Conservation (phyloP, 2,113 vertebrate species). For the Mormyrus iriodes region DNA sequence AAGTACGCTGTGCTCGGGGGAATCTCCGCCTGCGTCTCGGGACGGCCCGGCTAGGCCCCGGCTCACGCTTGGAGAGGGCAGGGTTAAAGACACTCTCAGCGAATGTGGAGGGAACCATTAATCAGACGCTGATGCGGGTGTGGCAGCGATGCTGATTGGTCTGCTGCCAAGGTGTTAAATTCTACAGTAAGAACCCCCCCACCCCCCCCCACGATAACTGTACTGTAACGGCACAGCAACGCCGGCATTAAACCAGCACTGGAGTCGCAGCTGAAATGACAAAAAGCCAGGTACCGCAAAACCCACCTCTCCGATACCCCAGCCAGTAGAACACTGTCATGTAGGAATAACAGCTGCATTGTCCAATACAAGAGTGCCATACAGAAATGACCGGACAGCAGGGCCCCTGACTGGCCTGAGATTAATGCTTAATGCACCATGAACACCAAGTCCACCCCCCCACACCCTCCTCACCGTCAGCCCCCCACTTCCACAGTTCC, state of each 20-base stretch:
- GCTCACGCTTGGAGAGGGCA: not conserved
- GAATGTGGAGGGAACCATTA: slow-evolving; percentile 23
- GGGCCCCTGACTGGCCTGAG: not conserved
- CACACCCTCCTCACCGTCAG: not conserved
- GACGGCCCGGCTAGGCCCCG: not conserved
- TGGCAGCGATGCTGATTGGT: slow-evolving; percentile 24
- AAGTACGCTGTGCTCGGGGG: not conserved
- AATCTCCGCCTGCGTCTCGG: not conserved
- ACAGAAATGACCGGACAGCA: not conserved
- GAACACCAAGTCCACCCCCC: not conserved
- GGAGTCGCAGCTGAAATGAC: too few species aligned
- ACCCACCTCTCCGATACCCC: not conserved
- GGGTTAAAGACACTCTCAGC: slow-evolving; percentile 29
- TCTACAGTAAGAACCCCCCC: not conserved
- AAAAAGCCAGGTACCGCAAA: not conserved
- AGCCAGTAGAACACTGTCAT: not conserved
- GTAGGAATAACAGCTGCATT: not conserved
- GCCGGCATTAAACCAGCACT: not conserved
- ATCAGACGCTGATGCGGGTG: slow-evolving; percentile 22
- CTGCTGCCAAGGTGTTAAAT: not conserved
- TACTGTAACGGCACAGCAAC: not conserved
- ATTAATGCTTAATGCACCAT: not conserved
- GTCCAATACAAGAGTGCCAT: not conserved
- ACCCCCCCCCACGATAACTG: not conserved
- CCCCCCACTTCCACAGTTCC: not conserved